A percentile compares a stretch with the other conserved stretches of the same genome.
Conservation (phyloP, 2,888 invertebrate genomes). For the Sepioteuthis lessoniana region DNA sequence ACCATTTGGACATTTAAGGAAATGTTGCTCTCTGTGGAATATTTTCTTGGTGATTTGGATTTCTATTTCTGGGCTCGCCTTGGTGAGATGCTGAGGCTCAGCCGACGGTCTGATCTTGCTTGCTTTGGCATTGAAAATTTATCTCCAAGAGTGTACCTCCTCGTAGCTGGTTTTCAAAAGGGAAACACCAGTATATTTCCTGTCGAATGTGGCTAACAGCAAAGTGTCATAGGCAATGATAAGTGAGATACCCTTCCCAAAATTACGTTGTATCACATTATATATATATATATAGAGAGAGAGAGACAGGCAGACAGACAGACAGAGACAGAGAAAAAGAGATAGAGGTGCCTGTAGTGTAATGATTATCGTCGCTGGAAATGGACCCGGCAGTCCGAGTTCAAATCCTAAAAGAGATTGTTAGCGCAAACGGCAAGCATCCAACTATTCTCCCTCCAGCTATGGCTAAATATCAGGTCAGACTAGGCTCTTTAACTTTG, state of each 20-base stretch:
- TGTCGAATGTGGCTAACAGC: background rate
- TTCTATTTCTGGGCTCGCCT: background rate
- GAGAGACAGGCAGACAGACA: too few species aligned
- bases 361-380: too few species aligned
- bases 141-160: background rate
- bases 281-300: too few species aligned
- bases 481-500: too few species aligned
- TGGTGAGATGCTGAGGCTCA: background rate
- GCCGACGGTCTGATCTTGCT: background rate
- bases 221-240: background rate
- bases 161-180: background rate
- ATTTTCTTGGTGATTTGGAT: background rate
- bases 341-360: background rate
- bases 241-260: too few species aligned
- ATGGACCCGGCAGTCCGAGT: too few species aligned
- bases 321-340: background rate
- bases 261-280: background rate
- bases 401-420: too few species aligned
- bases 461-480: too few species aligned
- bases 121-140: background rate
- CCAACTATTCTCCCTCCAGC: too few species aligned
- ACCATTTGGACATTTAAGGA: constrained; percentile 33
- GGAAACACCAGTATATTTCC: background rate
- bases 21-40: background rate
- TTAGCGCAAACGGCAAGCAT: too few species aligned